A percentile compares a stretch with the other conserved stretches of the same genome.
phyloP scores from a whole-genome alignment of 1,140 invertebrate genomes.

The Branchinecta lynchi region DNA sequence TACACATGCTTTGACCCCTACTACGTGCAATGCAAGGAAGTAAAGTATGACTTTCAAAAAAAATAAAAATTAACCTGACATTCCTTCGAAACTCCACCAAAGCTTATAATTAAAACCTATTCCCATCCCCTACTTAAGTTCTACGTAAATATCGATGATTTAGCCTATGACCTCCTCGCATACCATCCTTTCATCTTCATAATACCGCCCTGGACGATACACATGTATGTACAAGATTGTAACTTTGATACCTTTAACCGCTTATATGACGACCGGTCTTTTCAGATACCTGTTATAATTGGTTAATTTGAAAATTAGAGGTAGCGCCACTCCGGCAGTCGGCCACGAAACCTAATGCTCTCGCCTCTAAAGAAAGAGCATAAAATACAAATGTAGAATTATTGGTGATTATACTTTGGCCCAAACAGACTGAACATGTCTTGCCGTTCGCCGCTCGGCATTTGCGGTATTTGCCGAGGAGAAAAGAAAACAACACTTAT shows the following conservation, averaged over 20 bases:
- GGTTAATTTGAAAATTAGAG: slow-evolving; percentile 12
- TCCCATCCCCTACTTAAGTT: neutral
- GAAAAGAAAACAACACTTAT: neutral
- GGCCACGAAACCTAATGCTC: neutral
- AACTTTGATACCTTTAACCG: slow-evolving; percentile 5
- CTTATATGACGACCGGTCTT: neutral
- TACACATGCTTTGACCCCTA: no score
- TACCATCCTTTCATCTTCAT: neutral
- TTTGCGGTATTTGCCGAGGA: neutral
- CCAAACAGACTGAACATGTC: neutral
- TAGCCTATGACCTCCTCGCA: neutral
- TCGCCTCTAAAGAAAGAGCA: neutral
- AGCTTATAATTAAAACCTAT: neutral
- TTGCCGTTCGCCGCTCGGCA: neutral
- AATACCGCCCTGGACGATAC: slow-evolving; percentile 1
- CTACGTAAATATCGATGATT: neutral
- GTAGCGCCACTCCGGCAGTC: neutral
- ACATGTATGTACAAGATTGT: slow-evolving; percentile 10
- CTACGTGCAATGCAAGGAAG: no score
- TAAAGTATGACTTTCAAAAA: no score
- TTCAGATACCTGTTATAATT: slow-evolving; percentile 11
- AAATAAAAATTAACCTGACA: no score
- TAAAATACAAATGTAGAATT: neutral
- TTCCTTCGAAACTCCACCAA: no score
- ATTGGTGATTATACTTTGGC: neutral